Evolutionary conservation across 2,797 vertebrate species (phyloP).

Genomic region (Thamnophis elegans): DNA sequence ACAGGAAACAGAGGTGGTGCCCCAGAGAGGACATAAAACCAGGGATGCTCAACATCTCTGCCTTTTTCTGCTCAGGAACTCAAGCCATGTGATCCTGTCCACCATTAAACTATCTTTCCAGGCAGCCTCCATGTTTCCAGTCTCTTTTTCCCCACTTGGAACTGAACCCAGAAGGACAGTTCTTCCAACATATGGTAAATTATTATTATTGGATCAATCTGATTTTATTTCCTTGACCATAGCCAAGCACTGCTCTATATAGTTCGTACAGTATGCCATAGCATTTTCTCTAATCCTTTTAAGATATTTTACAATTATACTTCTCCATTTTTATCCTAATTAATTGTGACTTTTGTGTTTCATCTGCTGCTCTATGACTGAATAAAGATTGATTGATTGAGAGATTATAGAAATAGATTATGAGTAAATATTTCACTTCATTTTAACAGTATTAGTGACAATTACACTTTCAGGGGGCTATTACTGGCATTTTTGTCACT

Average conservation of each 20-base stretch:
- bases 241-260: neutral
- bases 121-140: no score
- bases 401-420: slow-evolving; percentile 17
- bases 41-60: no score
- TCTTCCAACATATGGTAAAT: neutral
- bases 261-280: neutral
- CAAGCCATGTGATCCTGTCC: no score
- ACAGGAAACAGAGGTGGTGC: no score
- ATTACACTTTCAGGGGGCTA: slow-evolving; percentile 26
- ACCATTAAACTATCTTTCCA: no score
- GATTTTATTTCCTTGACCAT: neutral
- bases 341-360: neutral
- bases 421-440: neutral
- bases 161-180: no score
- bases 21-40: no score
- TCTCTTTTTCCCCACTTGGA: no score
- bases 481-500: slow-evolving; percentile 22
- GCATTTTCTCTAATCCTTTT: neutral
- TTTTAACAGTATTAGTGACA: slow-evolving; percentile 24
- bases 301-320: neutral
- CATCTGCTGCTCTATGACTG: neutral
- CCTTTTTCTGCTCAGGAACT: no score
- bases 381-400: neutral
- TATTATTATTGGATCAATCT: neutral
- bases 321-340: neutral